These are phyloP conservation scores for Grapholita molesta DNA, from an alignment of 1,140 invertebrate genomes.

Conservation along the genomic window DNA sequence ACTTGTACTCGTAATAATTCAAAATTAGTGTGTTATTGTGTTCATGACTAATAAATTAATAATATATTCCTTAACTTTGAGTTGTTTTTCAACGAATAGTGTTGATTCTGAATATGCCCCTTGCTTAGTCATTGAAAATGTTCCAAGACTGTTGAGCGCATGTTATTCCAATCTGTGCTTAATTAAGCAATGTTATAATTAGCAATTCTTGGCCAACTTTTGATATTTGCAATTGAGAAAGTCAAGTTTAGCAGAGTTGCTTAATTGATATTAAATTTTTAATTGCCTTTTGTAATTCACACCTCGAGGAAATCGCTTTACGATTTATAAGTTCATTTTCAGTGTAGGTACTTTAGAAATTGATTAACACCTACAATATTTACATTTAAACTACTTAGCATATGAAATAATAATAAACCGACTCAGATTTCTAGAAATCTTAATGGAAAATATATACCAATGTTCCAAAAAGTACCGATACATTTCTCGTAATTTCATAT, in stretches of 20 bases:
- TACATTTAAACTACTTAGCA: background rate
- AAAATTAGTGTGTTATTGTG: too few relatives aligned
- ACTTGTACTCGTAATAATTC: too few relatives aligned
- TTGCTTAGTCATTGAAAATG: conserved; percentile 9
- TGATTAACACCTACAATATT: background rate
- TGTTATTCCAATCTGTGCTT: background rate
- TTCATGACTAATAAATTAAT: too few relatives aligned
- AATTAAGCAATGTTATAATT: conserved; percentile 8
- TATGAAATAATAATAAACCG: background rate
- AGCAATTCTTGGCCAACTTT: background rate
- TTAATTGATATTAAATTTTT: conserved; percentile 12
- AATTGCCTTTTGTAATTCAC: background rate
- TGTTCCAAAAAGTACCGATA: too few relatives aligned
- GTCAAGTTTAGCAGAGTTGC: conserved; percentile 7
- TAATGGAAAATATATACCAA: too few relatives aligned
- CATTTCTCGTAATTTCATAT: too few relatives aligned
- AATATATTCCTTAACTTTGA: too few relatives aligned
- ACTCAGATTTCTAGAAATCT: background rate
- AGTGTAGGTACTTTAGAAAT: background rate
- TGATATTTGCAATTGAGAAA: conserved; percentile 3
- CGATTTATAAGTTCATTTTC: background rate
- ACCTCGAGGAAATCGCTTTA: background rate
- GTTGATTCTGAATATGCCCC: background rate
- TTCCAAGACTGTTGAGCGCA: conserved; percentile 6
- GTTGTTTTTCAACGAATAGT: too few relatives aligned